phyloP scores from a whole-genome alignment of 2,113 vertebrate genomes.

The Cygnus buccinator region DNA sequence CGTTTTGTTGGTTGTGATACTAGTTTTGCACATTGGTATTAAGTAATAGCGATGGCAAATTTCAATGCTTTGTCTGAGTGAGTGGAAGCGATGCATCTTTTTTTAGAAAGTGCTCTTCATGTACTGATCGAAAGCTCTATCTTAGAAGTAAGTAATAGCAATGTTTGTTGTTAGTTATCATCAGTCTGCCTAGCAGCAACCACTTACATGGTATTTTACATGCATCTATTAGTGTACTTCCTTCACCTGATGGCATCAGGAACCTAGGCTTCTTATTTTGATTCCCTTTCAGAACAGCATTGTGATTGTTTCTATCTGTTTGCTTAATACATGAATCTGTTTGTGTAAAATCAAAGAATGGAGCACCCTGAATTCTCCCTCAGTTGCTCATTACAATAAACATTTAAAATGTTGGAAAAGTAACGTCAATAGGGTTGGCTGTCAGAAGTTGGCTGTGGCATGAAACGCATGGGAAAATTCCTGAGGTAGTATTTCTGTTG shows the following conservation, averaged over 20 bases:
- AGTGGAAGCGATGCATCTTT: neutral
- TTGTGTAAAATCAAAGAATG: neutral
- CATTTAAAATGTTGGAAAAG: neutral
- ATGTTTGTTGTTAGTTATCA: neutral
- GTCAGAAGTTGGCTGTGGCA: neutral
- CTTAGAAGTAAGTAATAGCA: neutral
- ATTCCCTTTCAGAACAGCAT: neutral
- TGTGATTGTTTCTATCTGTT: neutral
- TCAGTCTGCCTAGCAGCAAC: neutral
- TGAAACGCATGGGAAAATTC: neutral
- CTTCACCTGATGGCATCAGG: neutral
- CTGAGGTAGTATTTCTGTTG: neutral
- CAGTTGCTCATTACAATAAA: neutral
- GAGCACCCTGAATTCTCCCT: neutral
- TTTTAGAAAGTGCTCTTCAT: neutral
- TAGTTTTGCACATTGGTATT: neutral
- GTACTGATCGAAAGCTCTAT: neutral
- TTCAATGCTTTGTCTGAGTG: neutral
- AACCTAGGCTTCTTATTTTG: neutral
- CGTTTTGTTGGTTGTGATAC: neutral
- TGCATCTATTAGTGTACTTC: neutral
- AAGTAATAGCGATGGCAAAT: neutral
- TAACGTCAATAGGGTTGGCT: neutral
- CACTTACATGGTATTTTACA: fast-evolving
- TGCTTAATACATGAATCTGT: neutral